phyloP scores from a whole-genome alignment of 2,888 invertebrate species.

The Watsonalla binaria region DNA sequence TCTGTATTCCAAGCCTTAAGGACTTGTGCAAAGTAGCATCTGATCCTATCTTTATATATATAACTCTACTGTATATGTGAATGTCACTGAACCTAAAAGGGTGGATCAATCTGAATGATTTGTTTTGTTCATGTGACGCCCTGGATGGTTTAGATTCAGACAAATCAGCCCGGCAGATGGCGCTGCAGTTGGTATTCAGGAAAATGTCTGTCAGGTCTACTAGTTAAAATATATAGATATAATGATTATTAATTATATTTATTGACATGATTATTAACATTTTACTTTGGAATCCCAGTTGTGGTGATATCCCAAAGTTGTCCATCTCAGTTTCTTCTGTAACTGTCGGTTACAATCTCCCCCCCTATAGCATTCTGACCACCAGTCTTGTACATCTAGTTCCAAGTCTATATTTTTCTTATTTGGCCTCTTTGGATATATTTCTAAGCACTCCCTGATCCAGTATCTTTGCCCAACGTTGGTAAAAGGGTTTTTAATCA shows the following conservation, averaged over 20 bases:
- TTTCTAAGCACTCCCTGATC: slow-evolving; percentile 86
- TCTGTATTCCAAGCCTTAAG: no score
- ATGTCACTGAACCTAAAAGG: no score
- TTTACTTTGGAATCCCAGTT: slow-evolving; percentile 96
- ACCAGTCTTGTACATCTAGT: slow-evolving; percentile 75
- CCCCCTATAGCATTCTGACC: slow-evolving; percentile 78
- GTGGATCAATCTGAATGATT: no score
- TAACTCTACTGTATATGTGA: no score
- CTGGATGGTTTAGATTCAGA: no score
- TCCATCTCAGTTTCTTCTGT: slow-evolving; percentile 87
- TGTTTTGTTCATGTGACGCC: no score
- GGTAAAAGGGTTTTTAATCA: slow-evolving; percentile 92
- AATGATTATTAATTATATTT: slow-evolving; percentile 9
- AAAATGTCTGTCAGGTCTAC: no score
- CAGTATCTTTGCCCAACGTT: slow-evolving; percentile 88
- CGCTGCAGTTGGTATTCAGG: no score
- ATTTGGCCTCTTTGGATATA: slow-evolving; percentile 87
- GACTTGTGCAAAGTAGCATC: no score
- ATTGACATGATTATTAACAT: slow-evolving; percentile 32
- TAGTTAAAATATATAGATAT: no score
- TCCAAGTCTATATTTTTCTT: slow-evolving; percentile 82
- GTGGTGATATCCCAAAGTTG: slow-evolving; percentile 98
- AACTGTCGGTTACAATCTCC: slow-evolving; percentile 50
- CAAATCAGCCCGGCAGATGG: no score
- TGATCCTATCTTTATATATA: no score